Evolutionary conservation across 2,797 vertebrate genomes (phyloP).

Genomic region (Mycteria americana): DNA sequence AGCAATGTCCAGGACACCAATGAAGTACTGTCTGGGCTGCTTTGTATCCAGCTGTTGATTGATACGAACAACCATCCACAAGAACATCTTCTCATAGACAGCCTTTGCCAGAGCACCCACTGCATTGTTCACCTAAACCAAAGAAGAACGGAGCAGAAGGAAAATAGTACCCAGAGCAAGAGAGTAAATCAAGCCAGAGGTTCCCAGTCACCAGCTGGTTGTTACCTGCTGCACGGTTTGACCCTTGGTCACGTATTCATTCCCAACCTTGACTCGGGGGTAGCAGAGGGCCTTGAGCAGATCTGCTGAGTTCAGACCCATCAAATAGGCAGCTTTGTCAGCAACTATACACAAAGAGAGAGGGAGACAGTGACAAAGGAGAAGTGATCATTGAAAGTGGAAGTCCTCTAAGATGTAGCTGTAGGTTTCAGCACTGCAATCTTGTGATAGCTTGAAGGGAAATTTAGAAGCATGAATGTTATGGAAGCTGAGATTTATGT

Average conservation of each 20-base stretch:
- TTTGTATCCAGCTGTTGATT: conserved; percentile 86
- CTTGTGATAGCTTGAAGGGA: background rate
- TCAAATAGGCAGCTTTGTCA: conserved; percentile 71
- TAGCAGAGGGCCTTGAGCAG: conserved; percentile 84
- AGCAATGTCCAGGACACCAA: conserved; percentile 83
- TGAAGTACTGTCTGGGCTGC: conserved; percentile 83
- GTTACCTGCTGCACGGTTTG: conserved; percentile 77
- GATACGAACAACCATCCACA: conserved; percentile 86
- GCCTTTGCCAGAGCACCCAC: conserved; percentile 25
- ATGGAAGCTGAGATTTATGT: background rate
- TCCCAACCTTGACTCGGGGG: conserved; percentile 71
- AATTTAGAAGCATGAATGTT: background rate
- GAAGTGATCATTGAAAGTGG: background rate
- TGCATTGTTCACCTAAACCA: background rate
- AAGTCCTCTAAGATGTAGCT: background rate
- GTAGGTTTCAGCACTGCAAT: background rate
- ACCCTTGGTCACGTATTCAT: conserved; percentile 86
- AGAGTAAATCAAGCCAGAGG: background rate
- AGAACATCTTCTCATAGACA: conserved; percentile 79
- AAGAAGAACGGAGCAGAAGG: background rate
- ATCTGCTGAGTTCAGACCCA: conserved; percentile 86
- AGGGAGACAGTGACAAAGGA: conserved; percentile 41
- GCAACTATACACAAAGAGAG: conserved; percentile 72
- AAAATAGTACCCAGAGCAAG: background rate
- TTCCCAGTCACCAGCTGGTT: background rate